Conservation (phyloP, 2,888 invertebrate species). For the Harmothoe impar region DNA sequence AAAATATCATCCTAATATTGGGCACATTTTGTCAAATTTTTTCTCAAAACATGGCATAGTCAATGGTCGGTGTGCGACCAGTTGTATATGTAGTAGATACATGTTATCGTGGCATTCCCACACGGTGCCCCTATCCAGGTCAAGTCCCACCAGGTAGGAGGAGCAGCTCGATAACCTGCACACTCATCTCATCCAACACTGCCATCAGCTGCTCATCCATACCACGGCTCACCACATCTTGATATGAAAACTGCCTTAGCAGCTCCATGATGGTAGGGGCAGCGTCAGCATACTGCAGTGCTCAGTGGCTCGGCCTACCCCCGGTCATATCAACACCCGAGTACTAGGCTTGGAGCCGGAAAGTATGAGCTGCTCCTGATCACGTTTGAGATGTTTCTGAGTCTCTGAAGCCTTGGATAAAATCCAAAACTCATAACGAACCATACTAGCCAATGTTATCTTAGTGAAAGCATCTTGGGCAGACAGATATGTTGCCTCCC, state of each 20-base stretch:
- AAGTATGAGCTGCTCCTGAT: neutral
- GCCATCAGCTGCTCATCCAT: conserved; percentile 8
- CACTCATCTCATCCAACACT: neutral
- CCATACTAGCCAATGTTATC: too few relatives aligned
- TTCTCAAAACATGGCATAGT: too few relatives aligned
- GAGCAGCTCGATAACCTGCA: neutral
- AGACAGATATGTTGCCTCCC: too few relatives aligned
- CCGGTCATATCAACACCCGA: neutral
- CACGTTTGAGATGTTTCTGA: neutral
- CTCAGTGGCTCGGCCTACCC: neutral
- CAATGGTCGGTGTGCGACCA: too few relatives aligned
- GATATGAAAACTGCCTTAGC: neutral
- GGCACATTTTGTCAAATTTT: too few relatives aligned
- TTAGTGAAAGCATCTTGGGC: too few relatives aligned
- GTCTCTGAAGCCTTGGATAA: too few relatives aligned
- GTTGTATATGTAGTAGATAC: too few relatives aligned
- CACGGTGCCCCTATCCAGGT: neutral
- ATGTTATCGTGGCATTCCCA: neutral
- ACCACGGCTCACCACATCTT: neutral
- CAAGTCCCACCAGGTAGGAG: neutral
- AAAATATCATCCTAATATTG: too few relatives aligned
- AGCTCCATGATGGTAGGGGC: neutral
- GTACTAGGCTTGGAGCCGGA: neutral
- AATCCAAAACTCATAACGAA: too few relatives aligned
- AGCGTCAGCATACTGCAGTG: neutral